Percentiles rank a stretch among this genome's conserved stretches.
Evolutionary conservation across 2,888 invertebrate genomes (phyloP).

Genomic region (Lasius fuliginosus): DNA sequence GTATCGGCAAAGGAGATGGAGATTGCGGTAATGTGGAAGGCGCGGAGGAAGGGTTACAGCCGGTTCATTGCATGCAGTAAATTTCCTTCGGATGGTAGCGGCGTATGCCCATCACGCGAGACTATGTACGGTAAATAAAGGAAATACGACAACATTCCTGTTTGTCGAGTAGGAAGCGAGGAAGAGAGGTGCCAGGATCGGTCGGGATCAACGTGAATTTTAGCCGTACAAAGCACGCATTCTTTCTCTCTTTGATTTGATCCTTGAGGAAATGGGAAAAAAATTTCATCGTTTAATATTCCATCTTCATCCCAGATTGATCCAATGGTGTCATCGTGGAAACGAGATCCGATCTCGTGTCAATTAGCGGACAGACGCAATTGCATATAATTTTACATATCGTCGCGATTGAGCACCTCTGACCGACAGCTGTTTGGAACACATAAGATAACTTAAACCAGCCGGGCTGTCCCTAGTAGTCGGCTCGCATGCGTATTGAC

Average conservation of each 20-base stretch:
- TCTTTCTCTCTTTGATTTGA: not conserved
- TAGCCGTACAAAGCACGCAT: too few species aligned
- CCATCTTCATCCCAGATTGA: conserved; percentile 34
- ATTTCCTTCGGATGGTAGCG: conserved; percentile 80
- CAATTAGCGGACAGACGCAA: not conserved
- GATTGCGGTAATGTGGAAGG: conserved; percentile 31
- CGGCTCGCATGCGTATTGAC: conserved; percentile 83
- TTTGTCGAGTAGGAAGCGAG: conserved; percentile 69
- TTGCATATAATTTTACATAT: conserved; percentile 50
- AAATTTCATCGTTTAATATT: not conserved
- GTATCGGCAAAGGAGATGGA: conserved; percentile 45
- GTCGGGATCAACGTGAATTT: not conserved
- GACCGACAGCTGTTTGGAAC: conserved; percentile 84
- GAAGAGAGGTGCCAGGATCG: conserved; percentile 49
- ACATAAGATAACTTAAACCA: conserved; percentile 84
- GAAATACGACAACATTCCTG: conserved; percentile 68
- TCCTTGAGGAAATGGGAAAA: not conserved
- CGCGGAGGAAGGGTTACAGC: conserved; percentile 68
- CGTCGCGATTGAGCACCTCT: conserved; percentile 82
- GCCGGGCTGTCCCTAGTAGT: conserved; percentile 64
- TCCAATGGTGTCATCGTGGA: not conserved
- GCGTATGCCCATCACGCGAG: conserved; percentile 80
- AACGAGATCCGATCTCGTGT: not conserved
- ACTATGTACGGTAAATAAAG: conserved; percentile 52
- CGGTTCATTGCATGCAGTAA: conserved; percentile 83